Conservation (phyloP, 1,140 invertebrate genomes). For the Leptopilina clavipes region DNA sequence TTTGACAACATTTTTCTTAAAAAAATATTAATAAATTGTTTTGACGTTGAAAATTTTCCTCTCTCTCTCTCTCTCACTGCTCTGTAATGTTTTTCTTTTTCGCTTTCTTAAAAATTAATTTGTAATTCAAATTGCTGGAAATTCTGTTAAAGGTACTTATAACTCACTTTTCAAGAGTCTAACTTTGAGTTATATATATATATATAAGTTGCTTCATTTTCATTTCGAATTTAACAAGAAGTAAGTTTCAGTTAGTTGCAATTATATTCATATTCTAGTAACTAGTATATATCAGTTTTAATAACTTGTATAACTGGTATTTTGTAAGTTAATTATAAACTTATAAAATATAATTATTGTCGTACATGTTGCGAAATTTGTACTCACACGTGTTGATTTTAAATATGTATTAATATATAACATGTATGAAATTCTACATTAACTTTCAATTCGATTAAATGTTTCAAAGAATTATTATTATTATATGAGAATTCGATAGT, state of each 20-base stretch:
- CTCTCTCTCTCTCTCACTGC: no score
- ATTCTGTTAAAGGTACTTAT: not conserved
- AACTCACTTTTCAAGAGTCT: not conserved
- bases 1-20: no score
- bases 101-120: not conserved
- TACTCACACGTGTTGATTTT: no score
- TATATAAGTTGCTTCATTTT: not conserved
- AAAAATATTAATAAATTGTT: no score
- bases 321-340: no score
- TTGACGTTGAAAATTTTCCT: no score
- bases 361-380: no score
- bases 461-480: no score
- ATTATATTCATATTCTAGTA: not conserved
- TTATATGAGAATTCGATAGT: not conserved
- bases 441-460: no score
- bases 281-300: not conserved
- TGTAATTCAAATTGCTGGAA: not conserved
- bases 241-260: not conserved
- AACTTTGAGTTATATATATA: constrained; percentile 4
- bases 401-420: no score
- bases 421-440: no score
- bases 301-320: not conserved
- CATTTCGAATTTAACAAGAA: not conserved
- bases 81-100: not conserved
- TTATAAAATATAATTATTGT: no score